phyloP scores from a whole-genome alignment of 1,140 invertebrate species.

The Drosophila pandora region DNA sequence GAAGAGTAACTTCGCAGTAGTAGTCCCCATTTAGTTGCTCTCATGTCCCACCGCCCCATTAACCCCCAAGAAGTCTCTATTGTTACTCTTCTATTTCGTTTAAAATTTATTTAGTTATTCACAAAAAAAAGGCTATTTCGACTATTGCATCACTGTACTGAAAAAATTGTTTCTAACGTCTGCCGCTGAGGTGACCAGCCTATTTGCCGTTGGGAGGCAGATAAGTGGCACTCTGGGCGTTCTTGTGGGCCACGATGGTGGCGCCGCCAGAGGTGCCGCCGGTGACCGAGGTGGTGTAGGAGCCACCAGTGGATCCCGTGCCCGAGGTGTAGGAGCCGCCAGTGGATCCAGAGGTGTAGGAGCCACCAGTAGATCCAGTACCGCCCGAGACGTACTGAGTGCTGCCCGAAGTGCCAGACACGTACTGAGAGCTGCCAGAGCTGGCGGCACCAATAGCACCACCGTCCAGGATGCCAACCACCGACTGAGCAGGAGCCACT shows the following conservation, averaged over 20 bases:
- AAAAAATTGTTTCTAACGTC: slow-evolving; percentile 29
- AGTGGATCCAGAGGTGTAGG: slow-evolving; percentile 3
- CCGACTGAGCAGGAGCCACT: slow-evolving; percentile 73
- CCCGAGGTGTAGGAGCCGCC: slow-evolving; percentile 27
- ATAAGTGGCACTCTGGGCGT: slow-evolving; percentile 57
- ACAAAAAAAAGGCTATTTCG: slow-evolving; percentile 38
- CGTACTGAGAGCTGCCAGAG: slow-evolving; percentile 25
- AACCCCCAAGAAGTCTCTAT: background rate
- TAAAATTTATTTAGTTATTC: slow-evolving; percentile 23
- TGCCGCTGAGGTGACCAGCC: background rate
- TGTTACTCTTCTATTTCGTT: slow-evolving; percentile 27
- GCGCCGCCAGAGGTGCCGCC: slow-evolving; percentile 19
- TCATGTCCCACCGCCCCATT: background rate
- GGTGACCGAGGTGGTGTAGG: slow-evolving; percentile 9
- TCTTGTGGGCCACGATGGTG: slow-evolving; percentile 31
- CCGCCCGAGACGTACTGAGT: slow-evolving; percentile 10
- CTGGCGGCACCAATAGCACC: slow-evolving; percentile 36
- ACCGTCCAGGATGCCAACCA: slow-evolving; percentile 76
- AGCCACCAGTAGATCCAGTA: slow-evolving; percentile 16
- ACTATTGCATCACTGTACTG: slow-evolving; percentile 43
- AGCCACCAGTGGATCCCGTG: slow-evolving; percentile 19
- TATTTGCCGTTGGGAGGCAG: slow-evolving; percentile 65
- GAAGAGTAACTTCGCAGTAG: too few relatives aligned
- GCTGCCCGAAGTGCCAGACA: slow-evolving; percentile 3
- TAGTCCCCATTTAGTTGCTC: too few relatives aligned